A percentile compares a stretch with the other conserved stretches of the same genome.
Evolutionary conservation across 2,113 vertebrate genomes (phyloP).

Genomic region (Silurus meridionalis): DNA sequence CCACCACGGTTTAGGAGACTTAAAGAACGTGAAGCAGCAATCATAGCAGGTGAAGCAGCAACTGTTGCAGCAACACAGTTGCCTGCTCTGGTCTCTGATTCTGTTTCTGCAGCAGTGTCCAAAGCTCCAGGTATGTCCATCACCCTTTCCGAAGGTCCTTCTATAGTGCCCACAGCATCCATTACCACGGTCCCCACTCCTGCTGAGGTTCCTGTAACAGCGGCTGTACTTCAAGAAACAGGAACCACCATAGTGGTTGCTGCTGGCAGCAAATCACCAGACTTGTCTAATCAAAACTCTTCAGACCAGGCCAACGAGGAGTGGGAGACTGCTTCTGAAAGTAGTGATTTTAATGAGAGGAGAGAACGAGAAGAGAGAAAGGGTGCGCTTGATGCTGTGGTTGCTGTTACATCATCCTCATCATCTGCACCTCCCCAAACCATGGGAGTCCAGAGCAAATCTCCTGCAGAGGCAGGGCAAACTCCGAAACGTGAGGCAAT

Average conservation of each 20-base stretch:
- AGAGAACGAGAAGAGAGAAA: slow-evolving; percentile 93
- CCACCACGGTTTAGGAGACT: slow-evolving; percentile 92
- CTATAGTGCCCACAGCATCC: slow-evolving; percentile 7
- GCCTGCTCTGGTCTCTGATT: slow-evolving; percentile 41
- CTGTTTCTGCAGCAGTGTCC: slow-evolving; percentile 66
- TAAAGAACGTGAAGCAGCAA: slow-evolving; percentile 86
- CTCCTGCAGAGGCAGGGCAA: slow-evolving; percentile 70
- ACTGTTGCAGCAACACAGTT: slow-evolving; percentile 15
- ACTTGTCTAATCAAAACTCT: slow-evolving; percentile 97
- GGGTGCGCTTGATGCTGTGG: slow-evolving; percentile 72
- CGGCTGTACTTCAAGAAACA: slow-evolving; percentile 43
- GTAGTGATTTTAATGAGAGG: slow-evolving; percentile 97
- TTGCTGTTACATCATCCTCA: slow-evolving; percentile 59
- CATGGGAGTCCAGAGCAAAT: slow-evolving; percentile 76
- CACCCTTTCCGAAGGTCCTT: slow-evolving; percentile 50
- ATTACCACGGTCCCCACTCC: slow-evolving; percentile 3
- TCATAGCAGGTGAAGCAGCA: slow-evolving; percentile 62
- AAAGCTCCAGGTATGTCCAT: slow-evolving; percentile 73
- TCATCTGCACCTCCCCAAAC: slow-evolving; percentile 58
- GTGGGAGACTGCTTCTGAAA: slow-evolving; percentile 98
- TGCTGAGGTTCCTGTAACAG: slow-evolving; percentile 38
- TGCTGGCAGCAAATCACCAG: slow-evolving; percentile 91
- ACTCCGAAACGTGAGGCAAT: slow-evolving; percentile 77
- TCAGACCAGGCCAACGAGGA: slow-evolving; percentile 99
- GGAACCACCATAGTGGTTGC: slow-evolving; percentile 60